Conservation (phyloP, 2,797 vertebrate genomes). For the Lemur catta region DNA sequence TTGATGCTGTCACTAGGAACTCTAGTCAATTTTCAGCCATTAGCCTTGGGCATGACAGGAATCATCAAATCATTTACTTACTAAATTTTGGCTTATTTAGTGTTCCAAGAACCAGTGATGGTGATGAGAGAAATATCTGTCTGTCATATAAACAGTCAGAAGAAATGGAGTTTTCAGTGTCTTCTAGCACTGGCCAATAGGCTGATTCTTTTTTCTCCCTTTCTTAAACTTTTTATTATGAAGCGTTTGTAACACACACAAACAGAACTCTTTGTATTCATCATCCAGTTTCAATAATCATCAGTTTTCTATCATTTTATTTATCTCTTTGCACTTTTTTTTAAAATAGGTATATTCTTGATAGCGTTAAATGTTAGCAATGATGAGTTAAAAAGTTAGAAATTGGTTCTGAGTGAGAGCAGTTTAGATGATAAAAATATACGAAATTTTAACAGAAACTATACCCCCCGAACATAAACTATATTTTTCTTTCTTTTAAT, state of each 20-base stretch:
- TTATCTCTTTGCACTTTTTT: not conserved
- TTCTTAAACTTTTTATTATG: not conserved
- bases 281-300: not conserved
- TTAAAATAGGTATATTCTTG: not conserved
- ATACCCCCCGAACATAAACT: not conserved
- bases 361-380: not conserved
- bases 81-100: not conserved
- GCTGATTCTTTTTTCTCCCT: not conserved
- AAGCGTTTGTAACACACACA: not conserved
- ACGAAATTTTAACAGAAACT: not conserved
- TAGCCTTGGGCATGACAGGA: not conserved
- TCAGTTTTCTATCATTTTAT: not conserved
- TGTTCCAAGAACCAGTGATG: not conserved
- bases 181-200: not conserved
- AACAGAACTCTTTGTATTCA: not conserved
- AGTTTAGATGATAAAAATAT: not conserved
- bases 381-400: not conserved
- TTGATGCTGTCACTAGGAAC: not conserved
- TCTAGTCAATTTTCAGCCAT: not conserved
- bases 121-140: not conserved
- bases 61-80: not conserved
- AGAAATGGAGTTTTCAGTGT: not conserved
- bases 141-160: not conserved
- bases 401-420: not conserved
- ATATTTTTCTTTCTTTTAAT: not conserved